Base-by-base conservation (phyloP, 2,113 vertebrate species). In the Isurus oxyrinchus region DNA sequence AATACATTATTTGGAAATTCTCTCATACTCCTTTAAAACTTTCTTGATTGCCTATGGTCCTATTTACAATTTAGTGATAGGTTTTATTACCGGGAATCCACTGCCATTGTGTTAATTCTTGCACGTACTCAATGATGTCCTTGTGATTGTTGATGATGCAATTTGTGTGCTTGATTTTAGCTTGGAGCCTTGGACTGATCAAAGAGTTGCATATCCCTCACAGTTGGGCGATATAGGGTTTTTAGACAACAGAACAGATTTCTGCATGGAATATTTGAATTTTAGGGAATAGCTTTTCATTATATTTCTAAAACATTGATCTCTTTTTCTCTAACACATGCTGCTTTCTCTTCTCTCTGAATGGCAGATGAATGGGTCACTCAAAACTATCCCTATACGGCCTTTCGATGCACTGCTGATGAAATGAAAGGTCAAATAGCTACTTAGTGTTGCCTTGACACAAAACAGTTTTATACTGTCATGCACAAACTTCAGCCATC, bases 361-460 rank as follows among this genome's bases (percentile, higher is more conserved):
- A 53, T 95, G 27, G 40, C 23, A 53, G 49, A 95, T 69, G 67
- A 76, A 19, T 95, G 49, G 44, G 14, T 95, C 66, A 53, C 44
- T 13, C 44, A 63, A 13, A 95, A 95, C 53, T 31, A 49, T 66
- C 61, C 49, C n/a, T 19, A 4, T 35, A 95, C 35, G 94, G 66
- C 44, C 49, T 95, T 95, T 19, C 31, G 44, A 95, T 72, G 21
- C 25, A 95, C 40, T 72, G 49, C 19, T 25, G 44, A 35, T 14
- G 27, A 49, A 72, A 69, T 31, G 94, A 95, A 95, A 95, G 67
- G 49, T 72, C 94, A 95, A 72, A 95, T 14, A 55, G 27, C 27
- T 55, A 76, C 94, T 40, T 49, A 94, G 21, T 49, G 53, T 94
- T 94, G 93, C 44, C 19, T 31, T 72, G 49, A 95, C 67, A 95